Percentiles rank a stretch among this genome's conserved stretches.
Evolutionary conservation across 92 coral and sea anemone genomes (phyloP).

Genomic region (Pocillopora meandrina): DNA sequence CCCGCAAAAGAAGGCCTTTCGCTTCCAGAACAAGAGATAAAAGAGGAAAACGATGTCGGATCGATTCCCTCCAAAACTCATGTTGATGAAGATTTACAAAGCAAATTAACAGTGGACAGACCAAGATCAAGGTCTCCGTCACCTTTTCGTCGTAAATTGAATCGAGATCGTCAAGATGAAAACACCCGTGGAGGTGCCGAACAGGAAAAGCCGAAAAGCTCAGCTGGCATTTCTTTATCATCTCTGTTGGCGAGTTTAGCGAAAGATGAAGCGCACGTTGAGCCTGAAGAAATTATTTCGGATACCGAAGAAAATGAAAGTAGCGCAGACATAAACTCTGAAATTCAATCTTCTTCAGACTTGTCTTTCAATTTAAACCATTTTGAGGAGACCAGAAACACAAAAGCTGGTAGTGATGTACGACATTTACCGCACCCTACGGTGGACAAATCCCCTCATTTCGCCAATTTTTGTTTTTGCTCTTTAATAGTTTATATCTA

Average conservation of each 20-base stretch:
- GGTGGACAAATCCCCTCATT: conserved; percentile 63
- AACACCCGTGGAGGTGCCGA: conserved; percentile 17
- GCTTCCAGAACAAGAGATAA: conserved; percentile 42
- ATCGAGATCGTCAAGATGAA: conserved; percentile 47
- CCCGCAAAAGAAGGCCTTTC: conserved; percentile 49
- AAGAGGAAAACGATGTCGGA: conserved; percentile 67
- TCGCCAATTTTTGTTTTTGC: conserved; percentile 63
- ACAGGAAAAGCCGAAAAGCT: conserved; percentile 22
- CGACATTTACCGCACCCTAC: background rate
- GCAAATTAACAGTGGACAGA: conserved; percentile 36
- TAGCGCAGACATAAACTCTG: conserved; percentile 25
- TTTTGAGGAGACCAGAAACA: background rate
- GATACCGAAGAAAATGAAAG: conserved; percentile 44
- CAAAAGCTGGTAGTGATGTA: background rate
- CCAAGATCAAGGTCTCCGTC: conserved; percentile 80
- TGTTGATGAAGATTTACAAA: conserved; percentile 50
- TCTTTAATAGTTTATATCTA: conserved; percentile 65
- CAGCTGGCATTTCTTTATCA: conserved; percentile 73
- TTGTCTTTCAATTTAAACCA: conserved; percentile 19
- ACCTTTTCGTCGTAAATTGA: conserved; percentile 74
- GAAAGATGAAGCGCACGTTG: conserved; percentile 66
- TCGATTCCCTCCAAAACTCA: conserved; percentile 77
- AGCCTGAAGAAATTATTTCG: conserved; percentile 36
- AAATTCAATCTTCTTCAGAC: conserved; percentile 32
- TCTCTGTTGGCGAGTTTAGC: conserved; percentile 81